Base-by-base conservation (phyloP, 2,888 invertebrate species). In the Platycheirus rosarum region DNA sequence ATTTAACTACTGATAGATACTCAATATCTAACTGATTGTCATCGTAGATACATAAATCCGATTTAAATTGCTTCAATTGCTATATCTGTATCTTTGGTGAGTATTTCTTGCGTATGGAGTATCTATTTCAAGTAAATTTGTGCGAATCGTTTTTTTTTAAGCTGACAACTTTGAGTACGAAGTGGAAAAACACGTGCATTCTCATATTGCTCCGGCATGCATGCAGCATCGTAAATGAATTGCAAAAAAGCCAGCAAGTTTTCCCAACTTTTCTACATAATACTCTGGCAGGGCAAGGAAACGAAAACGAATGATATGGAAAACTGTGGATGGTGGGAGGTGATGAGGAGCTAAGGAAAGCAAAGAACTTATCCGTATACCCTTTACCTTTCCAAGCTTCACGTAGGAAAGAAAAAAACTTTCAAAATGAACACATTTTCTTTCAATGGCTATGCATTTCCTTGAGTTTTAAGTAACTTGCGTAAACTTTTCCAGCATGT, bases 381-480 rank as follows among this genome's bases (percentile, higher is more conserved):
- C n/a, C n/a, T n/a, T n/a, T n/a, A 35, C n/a, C 9, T 3, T 8
- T 7, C 9, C 35, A 35, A 35, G 35, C 18, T 14, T 11, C n/a
- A n/a, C 53, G 76, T 62, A 71, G 44, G 63, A 57, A 63, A 32
- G 8, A 32, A 77, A 70, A 71, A 82, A 82, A 77, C 49, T 77
- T 82, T 71, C 37, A 57, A 82, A 55, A 77, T 82, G 63, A 77
- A 77, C 66, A 82, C 68, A 77, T 73, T 70, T 57, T 77, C 76
- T 40, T 82, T 76, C 66, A 71, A 76, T 82, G 71, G 71, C 57
- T 37, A 60, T 77, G 71, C 80, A 71, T 71, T 82, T 66, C 60
- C 42, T 55, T 5, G 37, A 71, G 37, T 71, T 69, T 44, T 37
- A 68, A 60, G 65, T 80, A 71, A 77, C 66, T 82, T 76, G 77